Base-by-base conservation (phyloP, 1,140 invertebrate genomes). In the Solenopsis fugax region DNA sequence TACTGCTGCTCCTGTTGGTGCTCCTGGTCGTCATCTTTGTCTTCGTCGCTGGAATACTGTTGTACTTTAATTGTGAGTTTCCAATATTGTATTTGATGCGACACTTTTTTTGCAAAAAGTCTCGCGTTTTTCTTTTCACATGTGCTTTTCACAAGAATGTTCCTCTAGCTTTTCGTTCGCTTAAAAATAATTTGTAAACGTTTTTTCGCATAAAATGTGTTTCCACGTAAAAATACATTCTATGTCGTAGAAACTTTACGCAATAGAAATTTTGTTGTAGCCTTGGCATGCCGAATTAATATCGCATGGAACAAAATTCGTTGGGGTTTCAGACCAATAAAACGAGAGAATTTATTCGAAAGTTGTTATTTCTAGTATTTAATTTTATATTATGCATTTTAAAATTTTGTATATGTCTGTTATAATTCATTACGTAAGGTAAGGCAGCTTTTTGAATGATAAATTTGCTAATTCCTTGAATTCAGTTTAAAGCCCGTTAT, bases 11-110 rank as follows among this genome's bases (percentile, higher is more conserved):
- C 16, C 92, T 96, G 9, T 91, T 96, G 24, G 94, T 96, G 16
- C 92, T 96, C 0, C 93, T 96, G 29, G 93, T 96, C 69, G 94
- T 96, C 45, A 94, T 96, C 73, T 96, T 96, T 88, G 95, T 96
- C 0, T 93, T 96, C 90, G 95, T 96, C 86, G 96, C 96, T 86
- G 96, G 96, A 52, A 95, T 96, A 69, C 94, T 96, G 34, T 94
- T 96, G 12, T 96, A 96, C 91, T 96, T 96, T 89, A 96, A 96
- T 92, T 96, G 96, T 96, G 93, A 96, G 96, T 96, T 21, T 54
- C 10, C 13, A 18, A 18, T 9, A 18, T 60, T 56, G 41, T 41
- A 81, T n/a, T 24, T 41, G 21, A 54, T 18, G 16, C 16, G 5
- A n/a, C 41, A 13, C 4, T 60, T 48, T 72, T 56, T 34, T 62